Conservation (phyloP, 1,140 invertebrate species). For the Ptiloglossa arizonensis region DNA sequence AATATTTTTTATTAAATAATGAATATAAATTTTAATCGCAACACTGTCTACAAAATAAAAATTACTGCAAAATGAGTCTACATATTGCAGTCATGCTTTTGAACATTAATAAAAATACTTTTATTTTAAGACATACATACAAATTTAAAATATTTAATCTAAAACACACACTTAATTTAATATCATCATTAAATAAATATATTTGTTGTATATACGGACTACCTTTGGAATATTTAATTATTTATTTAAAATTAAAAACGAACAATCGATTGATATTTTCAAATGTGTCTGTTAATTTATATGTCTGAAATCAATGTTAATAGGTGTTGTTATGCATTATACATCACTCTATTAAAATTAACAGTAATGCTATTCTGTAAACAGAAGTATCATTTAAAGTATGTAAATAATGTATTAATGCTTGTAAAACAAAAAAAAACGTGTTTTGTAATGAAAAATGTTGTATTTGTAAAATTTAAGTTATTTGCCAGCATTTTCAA, state of each 20-base stretch:
- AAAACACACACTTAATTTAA: not conserved
- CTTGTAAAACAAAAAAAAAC: not conserved
- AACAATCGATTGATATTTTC: not conserved
- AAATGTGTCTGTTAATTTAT: not conserved
- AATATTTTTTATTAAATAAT: not conserved
- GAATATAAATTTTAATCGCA: not conserved
- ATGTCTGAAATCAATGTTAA: constrained; percentile 4
- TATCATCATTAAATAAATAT: not conserved
- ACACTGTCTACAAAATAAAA: not conserved
- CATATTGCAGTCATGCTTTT: not conserved
- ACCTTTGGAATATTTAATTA: constrained; percentile 31
- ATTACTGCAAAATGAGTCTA: not conserved
- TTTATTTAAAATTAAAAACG: not conserved
- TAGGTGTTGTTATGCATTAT: constrained; percentile 1
- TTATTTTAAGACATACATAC: not conserved
- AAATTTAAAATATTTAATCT: not conserved
- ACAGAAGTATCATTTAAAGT: not conserved
- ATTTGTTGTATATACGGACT: constrained; percentile 32
- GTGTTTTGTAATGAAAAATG: not conserved
- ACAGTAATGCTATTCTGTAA: not conserved
- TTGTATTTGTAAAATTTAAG: not conserved
- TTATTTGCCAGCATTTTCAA: not conserved
- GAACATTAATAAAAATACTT: not conserved
- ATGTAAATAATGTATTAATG: not conserved
- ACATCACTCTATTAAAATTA: not conserved